A percentile compares a stretch with the other conserved stretches of the same genome.
Evolutionary conservation across 2,888 invertebrate genomes (phyloP).

Genomic region (Sericinus montela): DNA sequence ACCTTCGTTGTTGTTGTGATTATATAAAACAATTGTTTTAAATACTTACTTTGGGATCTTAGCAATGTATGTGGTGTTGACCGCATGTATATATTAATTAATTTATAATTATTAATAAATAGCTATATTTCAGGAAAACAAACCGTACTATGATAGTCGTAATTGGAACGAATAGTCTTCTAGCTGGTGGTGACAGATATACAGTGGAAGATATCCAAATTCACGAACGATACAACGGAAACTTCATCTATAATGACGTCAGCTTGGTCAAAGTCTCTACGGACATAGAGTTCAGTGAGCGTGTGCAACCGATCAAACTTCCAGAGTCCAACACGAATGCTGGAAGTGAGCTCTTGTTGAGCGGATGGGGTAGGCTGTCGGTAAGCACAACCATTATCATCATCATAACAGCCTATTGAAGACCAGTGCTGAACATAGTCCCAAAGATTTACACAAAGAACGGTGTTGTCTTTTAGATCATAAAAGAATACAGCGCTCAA

Average conservation of each 20-base stretch:
- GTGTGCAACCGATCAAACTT: conserved; percentile 51
- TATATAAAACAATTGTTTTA: too few relatives aligned
- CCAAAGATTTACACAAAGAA: too few relatives aligned
- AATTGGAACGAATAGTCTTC: conserved; percentile 68
- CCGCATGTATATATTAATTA: too few relatives aligned
- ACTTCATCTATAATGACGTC: conserved; percentile 59
- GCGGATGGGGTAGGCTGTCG: conserved; percentile 70
- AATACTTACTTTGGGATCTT: too few relatives aligned
- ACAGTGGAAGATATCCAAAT: conserved; percentile 47
- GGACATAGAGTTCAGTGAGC: conserved; percentile 47
- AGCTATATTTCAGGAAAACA: conserved; percentile 26
- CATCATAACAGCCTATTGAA: too few relatives aligned
- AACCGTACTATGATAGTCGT: conserved; percentile 41
- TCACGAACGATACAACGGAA: conserved; percentile 59
- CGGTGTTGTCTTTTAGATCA: too few relatives aligned
- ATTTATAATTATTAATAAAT: too few relatives aligned
- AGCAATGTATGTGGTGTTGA: too few relatives aligned
- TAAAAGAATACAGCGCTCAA: too few relatives aligned
- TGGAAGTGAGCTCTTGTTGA: conserved; percentile 49
- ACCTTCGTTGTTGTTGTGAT: too few relatives aligned
- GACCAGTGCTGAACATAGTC: too few relatives aligned
- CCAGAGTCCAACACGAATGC: conserved; percentile 46
- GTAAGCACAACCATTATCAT: conserved; percentile 52
- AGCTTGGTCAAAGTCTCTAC: conserved; percentile 52
- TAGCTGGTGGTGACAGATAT: conserved; percentile 57